A percentile compares a stretch with the other conserved stretches of the same genome.
Conservation (phyloP, 23 tunicate species). For the Ciona savignyi region DNA sequence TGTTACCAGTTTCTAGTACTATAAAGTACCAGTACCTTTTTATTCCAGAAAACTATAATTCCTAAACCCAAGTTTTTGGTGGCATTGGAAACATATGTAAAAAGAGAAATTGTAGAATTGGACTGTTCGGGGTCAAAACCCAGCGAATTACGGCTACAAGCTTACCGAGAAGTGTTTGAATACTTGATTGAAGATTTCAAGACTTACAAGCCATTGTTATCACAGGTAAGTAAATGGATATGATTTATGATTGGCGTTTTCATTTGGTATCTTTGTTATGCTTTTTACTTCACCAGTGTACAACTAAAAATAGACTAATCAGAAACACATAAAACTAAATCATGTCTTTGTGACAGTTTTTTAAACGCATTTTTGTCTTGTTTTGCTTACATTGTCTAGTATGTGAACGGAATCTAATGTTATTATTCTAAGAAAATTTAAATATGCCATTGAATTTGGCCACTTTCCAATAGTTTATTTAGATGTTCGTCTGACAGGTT, state of each 20-base stretch:
- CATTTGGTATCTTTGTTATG: too few relatives aligned
- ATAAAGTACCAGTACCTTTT: background rate
- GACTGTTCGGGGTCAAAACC: conserved; percentile 59
- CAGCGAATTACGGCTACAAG: conserved; percentile 80
- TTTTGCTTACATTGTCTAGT: too few relatives aligned
- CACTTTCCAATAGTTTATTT: too few relatives aligned
- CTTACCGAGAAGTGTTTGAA: conserved; percentile 94
- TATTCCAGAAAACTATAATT: conserved; percentile 43
- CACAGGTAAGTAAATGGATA: conserved; percentile 39
- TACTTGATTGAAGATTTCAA: conserved; percentile 91
- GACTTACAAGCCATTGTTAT: conserved; percentile 78
- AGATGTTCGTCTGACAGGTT: too few relatives aligned
- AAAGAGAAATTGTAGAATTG: conserved; percentile 59
- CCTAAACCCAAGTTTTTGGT: conserved; percentile 86
- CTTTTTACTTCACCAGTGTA: too few relatives aligned
- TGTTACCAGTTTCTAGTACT: background rate
- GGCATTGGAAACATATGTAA: conserved; percentile 74
- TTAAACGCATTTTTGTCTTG: too few relatives aligned
- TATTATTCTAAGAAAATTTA: too few relatives aligned
- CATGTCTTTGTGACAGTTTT: too few relatives aligned
- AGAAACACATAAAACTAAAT: too few relatives aligned
- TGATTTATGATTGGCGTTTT: background rate
- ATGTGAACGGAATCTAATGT: too few relatives aligned
- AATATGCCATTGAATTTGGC: too few relatives aligned
- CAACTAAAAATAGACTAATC: too few relatives aligned